Base-by-base conservation (phyloP, 2,888 invertebrate genomes). In the Gnatocerus cornutus region DNA sequence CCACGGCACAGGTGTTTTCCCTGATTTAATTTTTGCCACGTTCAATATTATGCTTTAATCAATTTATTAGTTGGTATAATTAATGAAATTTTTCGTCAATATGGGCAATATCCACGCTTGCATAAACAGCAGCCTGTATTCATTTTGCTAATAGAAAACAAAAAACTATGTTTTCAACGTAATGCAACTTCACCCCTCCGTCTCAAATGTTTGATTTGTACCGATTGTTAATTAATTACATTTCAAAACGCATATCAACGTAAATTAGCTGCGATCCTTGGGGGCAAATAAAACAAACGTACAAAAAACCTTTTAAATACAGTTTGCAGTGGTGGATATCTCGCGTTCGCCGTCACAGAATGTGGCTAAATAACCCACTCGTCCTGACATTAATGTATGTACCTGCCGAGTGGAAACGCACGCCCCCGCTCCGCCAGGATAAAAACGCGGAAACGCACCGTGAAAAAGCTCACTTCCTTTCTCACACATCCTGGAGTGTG, bases 211-310 rank as follows among this genome's bases (percentile, higher is more conserved):
- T 69, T 65, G 69, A 65, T 69, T 69, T 65, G 65, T 69, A 50
- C n/a, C n/a, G n/a, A n/a, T 69, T 45, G 69, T 71, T 73, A 72
- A 74, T 74, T 74, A 74, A 74, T 72, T 71, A 68, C 70, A 64
- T 55, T 58, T 53, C 67, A 61, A 65, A 68, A 71, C 68, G 67
- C 55, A 16, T 63, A 74, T 72, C 68, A 69, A 45, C 68, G 72
- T 73, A 69, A 72, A 75, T 73, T 70, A 70, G 67, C 56, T 70
- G 16, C 27, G 48, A 67, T 72, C 72, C 73, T 68, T 46, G 58
- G 72, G 71, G 74, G 53, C 68, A 50, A 58, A 72, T 75, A 71
- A 72, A 75, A 66, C 68, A 68, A 68, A 61, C 48, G 64, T 70
- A 66, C 66, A 69, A 71, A 69, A 71, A 70, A 71, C 48, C 62